Base-by-base conservation (phyloP, 2,888 invertebrate species). In the Luperina testacea region DNA sequence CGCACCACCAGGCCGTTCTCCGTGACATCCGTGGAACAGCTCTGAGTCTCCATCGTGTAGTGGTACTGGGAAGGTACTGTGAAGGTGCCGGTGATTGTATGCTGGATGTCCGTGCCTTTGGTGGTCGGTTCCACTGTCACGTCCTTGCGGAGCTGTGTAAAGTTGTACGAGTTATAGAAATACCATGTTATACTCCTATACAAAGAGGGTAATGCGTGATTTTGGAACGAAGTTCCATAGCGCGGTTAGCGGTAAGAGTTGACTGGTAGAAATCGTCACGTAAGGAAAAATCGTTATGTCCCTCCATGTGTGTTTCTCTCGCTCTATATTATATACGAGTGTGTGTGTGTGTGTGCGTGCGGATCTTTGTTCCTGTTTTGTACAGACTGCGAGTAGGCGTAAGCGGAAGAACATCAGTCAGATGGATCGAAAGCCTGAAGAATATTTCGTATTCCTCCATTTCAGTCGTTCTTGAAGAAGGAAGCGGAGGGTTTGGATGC, bases 1-100 rank as follows among this genome's bases (percentile, higher is more conserved):
- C 97, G 97, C 13, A 96, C 93, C 1, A 87, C 78, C 17, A 93
- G 78, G 0, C 92, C 92, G 11, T 90, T 85, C 0, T 92, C 90
- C 0, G 92, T 92, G 51, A 92, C 91, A 0, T 86, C 61, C 1
- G 92, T 94, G 8, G 88, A 82, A 74, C 98, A 98, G 57, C 97
- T 96, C 87, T 98, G 98, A 0, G 98, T 97, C 93, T 98, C 98
- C 98, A 98, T 98, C 0, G 98, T 97, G 88, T 97, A 98, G 93
- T 98, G 98, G 92, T 98, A 98, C 91, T 98, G 98, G 0, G 97
- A 93, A 0, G 97, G 97, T 27, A 97, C 91, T 17, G 95, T 91
- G 80, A 97, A 97, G 6, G 90, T 95, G 0, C 98, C 98, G 75
- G 96, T 97, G 15, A 98, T 93, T 0, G 96, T 96, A 70, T 97